Base-by-base conservation (phyloP, 2,888 invertebrate species). In the Epicampocera succincta region DNA sequence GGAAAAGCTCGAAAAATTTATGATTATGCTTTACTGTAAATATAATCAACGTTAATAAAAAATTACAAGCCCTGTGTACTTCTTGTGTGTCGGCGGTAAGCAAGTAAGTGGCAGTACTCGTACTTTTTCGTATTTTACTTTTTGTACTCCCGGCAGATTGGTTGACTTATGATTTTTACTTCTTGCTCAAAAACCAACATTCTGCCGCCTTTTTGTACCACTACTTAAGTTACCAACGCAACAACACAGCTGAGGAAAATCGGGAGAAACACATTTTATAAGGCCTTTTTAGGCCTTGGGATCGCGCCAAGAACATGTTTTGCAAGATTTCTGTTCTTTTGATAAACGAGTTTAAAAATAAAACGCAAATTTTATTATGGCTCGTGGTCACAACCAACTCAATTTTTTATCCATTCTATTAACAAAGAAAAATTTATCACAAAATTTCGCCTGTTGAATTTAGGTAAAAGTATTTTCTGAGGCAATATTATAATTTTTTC, bases 111-210 rank as follows among this genome's bases (percentile, higher is more conserved):
- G 42, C 60, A 52, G 11, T 69, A 71, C 25, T 42, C 54, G 38
- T 33, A 63, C 38, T 74, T 46, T 54, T 56, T 48, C 25, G 25
- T 33, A 1, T 33, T 33, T 33, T 33, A 8, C 8, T 9, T 46
- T 58, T 65, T 65, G 19, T 33, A 46, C 21, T 38, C 9, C 29
- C 56, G 25, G 56, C 13, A 29, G 68, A 63, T 77, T 56, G 63
- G 63, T 65, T 78, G 65, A 78, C 58, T 78, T 50, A 66, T 72
- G 44, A 50, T 66, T 38, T 19, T 54, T 58, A 17, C 40, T 50
- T 50, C 46, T 33, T 54, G 52, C 25, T 42, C 54, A 13, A 17
- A n/a, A 29, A 44, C n/a, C 54, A 11, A 33, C 54, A 54, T 17
- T n/a, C 65, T 40, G n/a, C 42, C 29, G 15, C 29, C 46, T 13